Evolutionary conservation across 1,140 invertebrate genomes (phyloP), one percentile per base, ranked within the genome.

Genomic region (Hycleus phaleratus): DNA sequence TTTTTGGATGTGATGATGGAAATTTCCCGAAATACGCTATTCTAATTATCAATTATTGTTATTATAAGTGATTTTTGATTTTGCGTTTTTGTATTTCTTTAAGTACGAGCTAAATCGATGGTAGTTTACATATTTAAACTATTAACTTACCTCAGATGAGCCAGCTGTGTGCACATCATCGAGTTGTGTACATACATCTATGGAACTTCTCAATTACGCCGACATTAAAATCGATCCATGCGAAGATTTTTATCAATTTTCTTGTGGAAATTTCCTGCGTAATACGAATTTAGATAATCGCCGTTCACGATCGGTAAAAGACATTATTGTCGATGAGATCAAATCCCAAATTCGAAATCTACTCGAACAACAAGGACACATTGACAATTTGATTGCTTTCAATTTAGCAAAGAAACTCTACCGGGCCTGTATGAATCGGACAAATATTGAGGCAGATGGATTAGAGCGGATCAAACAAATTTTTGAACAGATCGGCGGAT

Each of bases 181-280:
- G 2, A 45, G 55, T 25, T 68, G 66, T 49, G 58, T 66, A 26
- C 56, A 47, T 26, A 59, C 53, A 24, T 53, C 64, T 6, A 63
- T 56, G 46, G 57, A 68, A 24, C 26, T 72, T 38, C 58, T 67
- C 11, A 55, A 82, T 49, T 86, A 86, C 64, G 91, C 93, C 85
- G 87, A 94, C 66, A 72, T 68, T 0, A 77, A 72, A 26, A 81
- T 81, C 0, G 82, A 94, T 75, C 93, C 93, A 0, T 96, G 93
- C 71, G 76, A 87, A 6, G 91, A 96, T 71, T 96, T 95, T 73
- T 95, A 93, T 74, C 82, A 88, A 67, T 95, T 86, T 67, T 85
- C 90, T 0, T 95, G 92, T 69, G 90, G 91, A 6, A 63, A 63
- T 58, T 68, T 64, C 58, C 46, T 64, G 47, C 53, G 62, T 43